Evolutionary conservation across 2,888 invertebrate genomes (phyloP), one percentile per base, ranked within the genome.

Genomic region (Nomada hirtipes): DNA sequence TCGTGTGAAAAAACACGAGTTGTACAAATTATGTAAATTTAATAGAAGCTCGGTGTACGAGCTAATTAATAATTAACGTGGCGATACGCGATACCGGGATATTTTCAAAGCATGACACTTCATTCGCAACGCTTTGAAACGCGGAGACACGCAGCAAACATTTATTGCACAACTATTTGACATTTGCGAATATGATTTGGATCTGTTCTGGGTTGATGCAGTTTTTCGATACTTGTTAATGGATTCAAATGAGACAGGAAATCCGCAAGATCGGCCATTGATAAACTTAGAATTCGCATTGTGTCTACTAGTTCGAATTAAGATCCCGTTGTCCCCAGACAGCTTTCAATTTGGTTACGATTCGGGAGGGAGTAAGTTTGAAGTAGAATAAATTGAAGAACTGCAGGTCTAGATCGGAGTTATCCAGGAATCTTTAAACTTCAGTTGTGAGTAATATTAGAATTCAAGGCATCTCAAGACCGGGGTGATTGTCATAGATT

Each of bases 11-110:
- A 57, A 57, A 44, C 26, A 4, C 23, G 44, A 57, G 26, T 57
- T n/a, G 18, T 47, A 47, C 44, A 47, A 76, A 70, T 76, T 47
- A 70, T 53, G 53, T 29, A 61, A 63, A 55, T 70, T 61, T 61
- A 61, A 70, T 70, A 70, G 9, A 23, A 11, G n/a, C 26, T 23
- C 0, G 23, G 57, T 9, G 67, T 47, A 3, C 15, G 36, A 74
- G 50, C 53, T 61, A 61, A 75, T 67, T 61, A 61, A 61, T 61
- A 61, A 75, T 67, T 61, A 61, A 61, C 75, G 15, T 47, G 52
- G 20, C 20, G 50, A 23, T 23, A 50, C 26, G 4, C 44, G 23
- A 15, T 13, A 55, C 20, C 10, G 15, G 11, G n/a, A 4, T 29
- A 18, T 11, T 55, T 18, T 23, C 10, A 10, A 20, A 20, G 20